Evolutionary conservation across 2,113 vertebrate genomes (phyloP), one percentile per base, ranked within the genome.

Genomic region (Regulus satrapa): DNA sequence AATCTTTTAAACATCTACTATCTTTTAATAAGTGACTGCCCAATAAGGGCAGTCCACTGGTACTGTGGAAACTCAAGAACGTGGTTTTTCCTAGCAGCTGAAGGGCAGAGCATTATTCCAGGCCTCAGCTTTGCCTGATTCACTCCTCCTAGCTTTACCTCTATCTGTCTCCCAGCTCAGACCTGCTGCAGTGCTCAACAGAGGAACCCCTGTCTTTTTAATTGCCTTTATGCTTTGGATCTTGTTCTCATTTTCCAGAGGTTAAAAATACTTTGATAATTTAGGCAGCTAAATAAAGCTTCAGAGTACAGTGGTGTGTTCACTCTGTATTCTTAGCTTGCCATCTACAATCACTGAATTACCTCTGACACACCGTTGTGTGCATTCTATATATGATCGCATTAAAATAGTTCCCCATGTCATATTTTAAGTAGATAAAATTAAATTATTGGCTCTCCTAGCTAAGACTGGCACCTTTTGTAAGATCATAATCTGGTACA

Each of bases 241-340:
- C 93, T 81, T 76, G 69, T 85, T 95, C 91, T 85, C 93, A 89
- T 95, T 96, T 96, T 94, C 46, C 45, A 82, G 77, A 94, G 58
- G 74, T 95, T 92, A 95, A 96, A 96, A 97, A 97, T 96, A 96
- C 81, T 66, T 89, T 32, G 81, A 77, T 96, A 97, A 96, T 96
- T 96, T 88, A 83, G 84, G 89, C 67, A 88, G 95, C 93, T 95
- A 96, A 95, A 95, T 91, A 95, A 95, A 95, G 84, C 74, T 94
- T 52, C 87, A 36, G 93, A 89, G 62, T 72, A 95, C 89, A 89
- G 81, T 54, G 61, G 32, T 73, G 54, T 88, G 66, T 82, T 91
- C 93, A 38, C 45, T 88, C 38, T 83, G 69, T 76, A 79, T 95
- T 96, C 93, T 94, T 79, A 85, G 84, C 91, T 76, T 94, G 77